phyloP scores from a whole-genome alignment of 2,797 vertebrate species.

The Tamandua tetradactyla region DNA sequence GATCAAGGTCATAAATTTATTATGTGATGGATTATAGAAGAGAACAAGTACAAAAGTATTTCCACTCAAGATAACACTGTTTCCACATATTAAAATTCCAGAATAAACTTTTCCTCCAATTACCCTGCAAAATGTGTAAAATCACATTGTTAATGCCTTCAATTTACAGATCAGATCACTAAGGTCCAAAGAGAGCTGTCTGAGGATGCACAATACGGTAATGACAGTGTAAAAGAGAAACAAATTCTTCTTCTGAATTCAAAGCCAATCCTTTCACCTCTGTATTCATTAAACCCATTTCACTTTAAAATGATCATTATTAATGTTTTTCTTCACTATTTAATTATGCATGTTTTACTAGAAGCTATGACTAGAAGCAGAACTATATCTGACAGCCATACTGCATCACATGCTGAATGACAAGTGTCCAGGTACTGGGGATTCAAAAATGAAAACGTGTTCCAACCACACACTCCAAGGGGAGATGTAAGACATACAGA shows the following conservation, averaged over 20 bases:
- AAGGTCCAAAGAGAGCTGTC: too few relatives aligned
- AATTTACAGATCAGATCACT: neutral
- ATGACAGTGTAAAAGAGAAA: neutral
- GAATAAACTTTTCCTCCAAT: neutral
- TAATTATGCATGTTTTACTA: neutral
- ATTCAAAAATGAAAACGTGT: too few relatives aligned
- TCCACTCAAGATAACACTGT: neutral
- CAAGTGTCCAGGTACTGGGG: too few relatives aligned
- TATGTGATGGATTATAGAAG: neutral
- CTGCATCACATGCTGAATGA: too few relatives aligned
- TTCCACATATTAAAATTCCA: neutral
- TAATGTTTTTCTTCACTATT: neutral
- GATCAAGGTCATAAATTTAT: neutral
- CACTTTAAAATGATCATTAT: neutral
- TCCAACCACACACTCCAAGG: too few relatives aligned
- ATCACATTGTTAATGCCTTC: neutral
- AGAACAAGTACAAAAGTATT: neutral
- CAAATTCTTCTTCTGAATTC: neutral
- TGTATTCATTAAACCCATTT: neutral
- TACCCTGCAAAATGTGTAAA: neutral
- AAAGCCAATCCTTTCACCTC: neutral
- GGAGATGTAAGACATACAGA: too few relatives aligned
- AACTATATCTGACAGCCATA: too few relatives aligned
- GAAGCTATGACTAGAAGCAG: too few relatives aligned
- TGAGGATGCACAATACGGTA: neutral